Conservation (phyloP, 2,888 invertebrate genomes). For the Tiliacea aurago region DNA sequence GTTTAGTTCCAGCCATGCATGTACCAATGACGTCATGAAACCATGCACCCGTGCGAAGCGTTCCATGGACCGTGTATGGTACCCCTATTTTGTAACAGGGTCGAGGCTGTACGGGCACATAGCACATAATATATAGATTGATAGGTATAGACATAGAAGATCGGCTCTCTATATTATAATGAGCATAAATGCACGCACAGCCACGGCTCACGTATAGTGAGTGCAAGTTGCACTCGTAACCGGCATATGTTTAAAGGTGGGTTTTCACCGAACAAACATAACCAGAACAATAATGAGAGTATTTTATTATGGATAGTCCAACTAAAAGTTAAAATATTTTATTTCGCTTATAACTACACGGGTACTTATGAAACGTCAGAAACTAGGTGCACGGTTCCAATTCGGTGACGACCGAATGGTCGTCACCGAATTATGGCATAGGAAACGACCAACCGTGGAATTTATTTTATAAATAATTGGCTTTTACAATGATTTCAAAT, state of each 20-base stretch:
- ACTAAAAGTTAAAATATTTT: too few relatives aligned
- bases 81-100: conserved; percentile 16
- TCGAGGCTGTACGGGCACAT: background rate
- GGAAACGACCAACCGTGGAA: too few relatives aligned
- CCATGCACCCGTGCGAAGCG: conserved; percentile 24
- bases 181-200: background rate
- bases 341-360: too few relatives aligned
- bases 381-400: too few relatives aligned
- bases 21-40: conserved; percentile 25
- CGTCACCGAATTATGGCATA: too few relatives aligned
- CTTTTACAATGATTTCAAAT: too few relatives aligned
- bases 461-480: too few relatives aligned
- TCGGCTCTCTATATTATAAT: background rate
- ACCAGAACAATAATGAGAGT: background rate
- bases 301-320: too few relatives aligned
- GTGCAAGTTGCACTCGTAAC: background rate
- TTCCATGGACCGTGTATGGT: conserved; percentile 12
- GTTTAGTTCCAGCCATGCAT: conserved; percentile 33
- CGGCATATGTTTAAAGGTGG: background rate
- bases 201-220: background rate
- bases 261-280: background rate
- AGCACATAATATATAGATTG: background rate
- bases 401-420: too few relatives aligned
- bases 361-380: too few relatives aligned
- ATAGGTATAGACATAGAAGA: too few relatives aligned